These are phyloP conservation scores for Actinopyga echinites DNA, from an alignment of 53 echinoderm and acorn worm genomes.

Conservation along the genomic window DNA sequence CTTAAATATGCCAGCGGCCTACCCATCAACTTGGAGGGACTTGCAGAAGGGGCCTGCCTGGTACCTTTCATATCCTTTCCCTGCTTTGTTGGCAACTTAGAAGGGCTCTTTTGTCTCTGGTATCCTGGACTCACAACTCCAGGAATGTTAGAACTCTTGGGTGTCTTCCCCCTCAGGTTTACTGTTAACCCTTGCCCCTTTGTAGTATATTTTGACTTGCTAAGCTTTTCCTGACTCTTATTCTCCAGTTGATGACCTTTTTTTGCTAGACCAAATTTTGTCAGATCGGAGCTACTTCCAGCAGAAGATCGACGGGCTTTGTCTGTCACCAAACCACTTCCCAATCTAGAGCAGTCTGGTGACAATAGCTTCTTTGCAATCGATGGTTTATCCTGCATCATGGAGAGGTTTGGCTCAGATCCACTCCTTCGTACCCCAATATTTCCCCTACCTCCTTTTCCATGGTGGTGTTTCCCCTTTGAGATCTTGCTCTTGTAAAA, in stretches of 20 bases:
- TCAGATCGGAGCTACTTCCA: not conserved
- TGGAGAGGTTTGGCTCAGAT: slow-evolving; percentile 22
- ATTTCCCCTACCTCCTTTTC: not conserved
- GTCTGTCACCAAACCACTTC: not conserved
- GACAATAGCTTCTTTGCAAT: not conserved
- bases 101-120: not conserved
- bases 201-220: not conserved
- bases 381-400: not conserved
- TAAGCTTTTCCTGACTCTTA: not conserved
- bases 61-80: not conserved
- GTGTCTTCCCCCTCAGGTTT: not conserved
- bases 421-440: slow-evolving; percentile 8
- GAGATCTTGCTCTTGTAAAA: not conserved
- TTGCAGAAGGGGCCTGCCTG: no score
- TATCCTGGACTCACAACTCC: slow-evolving; percentile 15
- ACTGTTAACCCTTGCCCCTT: not conserved
- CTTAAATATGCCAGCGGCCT: no score
- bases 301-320: not conserved
- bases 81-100: slow-evolving; percentile 25
- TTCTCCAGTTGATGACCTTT: not conserved
- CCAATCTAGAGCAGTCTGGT: not conserved
- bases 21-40: no score
- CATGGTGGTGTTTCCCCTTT: not conserved
- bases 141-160: slow-evolving; percentile 8
- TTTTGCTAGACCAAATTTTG: not conserved